Evolutionary conservation across 2,113 vertebrate genomes (phyloP), one percentile per base, ranked within the genome.

Genomic region (Chinchilla lanigera): DNA sequence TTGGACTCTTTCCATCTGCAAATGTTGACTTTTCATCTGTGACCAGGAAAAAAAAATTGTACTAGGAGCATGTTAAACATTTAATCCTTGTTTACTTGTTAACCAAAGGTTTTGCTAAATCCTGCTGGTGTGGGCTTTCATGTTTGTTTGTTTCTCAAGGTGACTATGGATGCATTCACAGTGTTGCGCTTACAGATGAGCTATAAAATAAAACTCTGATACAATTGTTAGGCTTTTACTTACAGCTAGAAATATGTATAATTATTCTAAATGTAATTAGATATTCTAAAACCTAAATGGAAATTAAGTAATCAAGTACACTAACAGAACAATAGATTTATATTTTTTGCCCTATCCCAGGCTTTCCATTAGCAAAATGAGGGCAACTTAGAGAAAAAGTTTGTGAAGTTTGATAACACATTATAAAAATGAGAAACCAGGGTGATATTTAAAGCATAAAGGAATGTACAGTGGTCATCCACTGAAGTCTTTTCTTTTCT

Each of bases 11-110:
- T 98, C 98, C 96, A 97, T 98, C 95, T 98, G 93, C 97, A 98
- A 98, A 98, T 98, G 97, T 98, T 98, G 98, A 98, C 97, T 98
- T 98, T 98, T 98, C 92, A 84, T 98, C 97, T 98, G 95, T 98
- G 97, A 98, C 95, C 91, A 98, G 93, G 96, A 97, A 93, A 97
- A n/a, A 35, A 86, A 97, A 97, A 98, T 94, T 94, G 92, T 97
- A 93, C 97, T 96, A 98, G 96, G 94, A 92, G 97, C 5, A 26
- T 96, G 90, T 97, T 97, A 98, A 98, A 98, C 90, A 97, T 97
- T 97, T 98, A 98, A 98, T 98, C 98, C 97, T 97, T 98, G 96
- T 98, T 98, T 98, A 98, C 98, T 98, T 97, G 96, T 98, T 98
- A 98, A 98, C 93, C 89, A 95, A 97, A 28, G 90, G 22, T 14